Conservation (phyloP, 2,113 vertebrate species). For the Leptocoma aspasia region DNA sequence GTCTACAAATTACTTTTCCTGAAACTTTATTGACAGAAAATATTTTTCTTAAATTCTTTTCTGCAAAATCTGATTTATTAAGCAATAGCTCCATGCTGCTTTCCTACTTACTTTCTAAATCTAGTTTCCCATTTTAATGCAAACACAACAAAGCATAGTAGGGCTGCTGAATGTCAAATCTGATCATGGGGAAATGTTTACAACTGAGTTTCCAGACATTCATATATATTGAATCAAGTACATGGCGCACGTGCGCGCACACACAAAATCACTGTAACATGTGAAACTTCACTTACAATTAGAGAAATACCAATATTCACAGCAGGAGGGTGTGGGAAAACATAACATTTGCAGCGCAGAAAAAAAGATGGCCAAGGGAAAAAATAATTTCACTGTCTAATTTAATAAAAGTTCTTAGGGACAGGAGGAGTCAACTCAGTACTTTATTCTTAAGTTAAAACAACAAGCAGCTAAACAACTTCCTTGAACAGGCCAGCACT, state of each 20-base stretch:
- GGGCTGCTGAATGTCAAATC: not conserved
- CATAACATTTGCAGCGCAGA: not conserved
- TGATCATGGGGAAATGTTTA: not conserved
- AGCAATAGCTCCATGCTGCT: not conserved
- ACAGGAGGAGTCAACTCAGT: not conserved
- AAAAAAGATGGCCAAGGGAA: not conserved
- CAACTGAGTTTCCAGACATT: not conserved
- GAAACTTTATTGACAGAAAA: not conserved
- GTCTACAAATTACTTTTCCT: not conserved
- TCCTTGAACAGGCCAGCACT: not conserved
- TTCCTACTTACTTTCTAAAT: not conserved
- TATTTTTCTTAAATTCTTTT: not conserved
- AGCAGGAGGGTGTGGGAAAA: slow-evolving; percentile 14
- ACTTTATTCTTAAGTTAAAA: not conserved
- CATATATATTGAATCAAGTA: not conserved
- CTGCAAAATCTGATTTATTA: not conserved
- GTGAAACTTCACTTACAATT: slow-evolving; percentile 41
- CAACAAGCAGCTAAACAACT: not conserved
- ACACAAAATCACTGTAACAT: not conserved
- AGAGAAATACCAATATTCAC: not conserved
- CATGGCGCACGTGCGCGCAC: not conserved
- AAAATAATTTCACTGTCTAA: not conserved
- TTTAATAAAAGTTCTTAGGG: not conserved
- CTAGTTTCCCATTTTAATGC: not conserved
- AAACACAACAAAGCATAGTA: not conserved